phyloP scores from a whole-genome alignment of 2,113 vertebrate species.

The Carettochelys insculpta region DNA sequence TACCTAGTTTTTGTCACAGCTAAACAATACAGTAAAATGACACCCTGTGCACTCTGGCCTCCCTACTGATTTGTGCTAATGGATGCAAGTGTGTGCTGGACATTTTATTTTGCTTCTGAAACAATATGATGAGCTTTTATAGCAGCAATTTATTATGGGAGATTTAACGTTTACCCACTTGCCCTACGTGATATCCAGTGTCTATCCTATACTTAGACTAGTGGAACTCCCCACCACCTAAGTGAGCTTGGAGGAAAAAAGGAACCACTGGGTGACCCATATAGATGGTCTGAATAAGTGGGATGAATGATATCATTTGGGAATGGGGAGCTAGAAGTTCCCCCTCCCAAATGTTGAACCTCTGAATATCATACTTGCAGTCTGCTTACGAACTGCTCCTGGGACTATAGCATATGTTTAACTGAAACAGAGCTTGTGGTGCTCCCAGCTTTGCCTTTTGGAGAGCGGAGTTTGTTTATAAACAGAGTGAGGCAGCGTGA shows the following conservation, averaged over 20 bases:
- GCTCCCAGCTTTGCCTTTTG: too few relatives aligned
- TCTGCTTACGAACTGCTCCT: too few relatives aligned
- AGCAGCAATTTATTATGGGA: not conserved
- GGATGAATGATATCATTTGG: too few relatives aligned
- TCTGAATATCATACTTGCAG: too few relatives aligned
- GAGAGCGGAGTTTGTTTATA: too few relatives aligned
- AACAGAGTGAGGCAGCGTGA: too few relatives aligned
- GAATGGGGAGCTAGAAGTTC: too few relatives aligned
- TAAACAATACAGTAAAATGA: not conserved
- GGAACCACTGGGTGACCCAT: not conserved
- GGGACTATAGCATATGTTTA: too few relatives aligned
- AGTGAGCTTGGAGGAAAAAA: not conserved
- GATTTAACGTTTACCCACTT: not conserved
- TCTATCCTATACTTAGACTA: not conserved
- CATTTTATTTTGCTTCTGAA: not conserved
- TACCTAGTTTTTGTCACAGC: slow-evolving; percentile 20
- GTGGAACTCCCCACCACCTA: not conserved
- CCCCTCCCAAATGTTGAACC: too few relatives aligned
- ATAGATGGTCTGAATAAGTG: too few relatives aligned
- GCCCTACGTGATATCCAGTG: not conserved
- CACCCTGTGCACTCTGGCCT: not conserved
- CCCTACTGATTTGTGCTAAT: not conserved
- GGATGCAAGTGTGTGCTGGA: not conserved
- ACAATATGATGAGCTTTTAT: not conserved
- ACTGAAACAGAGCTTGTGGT: too few relatives aligned